Conservation (phyloP, 2,797 vertebrate species). For the Gallirallus australis region DNA sequence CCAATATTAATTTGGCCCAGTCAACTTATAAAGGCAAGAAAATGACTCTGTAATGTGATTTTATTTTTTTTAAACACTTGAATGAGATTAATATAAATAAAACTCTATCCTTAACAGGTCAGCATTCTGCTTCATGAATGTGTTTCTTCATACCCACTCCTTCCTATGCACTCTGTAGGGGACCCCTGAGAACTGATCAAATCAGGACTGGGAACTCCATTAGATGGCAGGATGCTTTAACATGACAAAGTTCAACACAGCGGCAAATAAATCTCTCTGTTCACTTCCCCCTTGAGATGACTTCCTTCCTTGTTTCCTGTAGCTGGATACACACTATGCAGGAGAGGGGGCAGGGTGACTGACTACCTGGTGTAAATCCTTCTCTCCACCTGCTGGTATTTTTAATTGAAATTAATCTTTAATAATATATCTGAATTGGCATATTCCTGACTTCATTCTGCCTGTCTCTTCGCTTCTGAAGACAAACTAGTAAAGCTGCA, state of each 20-base stretch:
- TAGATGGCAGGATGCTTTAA: constrained; percentile 20
- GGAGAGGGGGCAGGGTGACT: not conserved
- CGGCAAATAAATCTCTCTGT: constrained; percentile 51
- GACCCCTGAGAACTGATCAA: not conserved
- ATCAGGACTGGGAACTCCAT: constrained; percentile 22
- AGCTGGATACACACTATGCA: not conserved
- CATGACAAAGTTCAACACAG: constrained; percentile 45
- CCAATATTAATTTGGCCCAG: not conserved
- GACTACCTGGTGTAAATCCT: constrained; percentile 20
- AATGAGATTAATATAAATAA: not conserved
- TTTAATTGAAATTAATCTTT: constrained; percentile 25
- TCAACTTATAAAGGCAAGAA: constrained; percentile 8
- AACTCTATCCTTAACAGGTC: not conserved
- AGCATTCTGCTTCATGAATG: not conserved
- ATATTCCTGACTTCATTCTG: not conserved
- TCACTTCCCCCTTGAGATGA: constrained; percentile 42
- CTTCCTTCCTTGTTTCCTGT: constrained; percentile 59
- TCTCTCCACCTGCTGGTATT: not conserved
- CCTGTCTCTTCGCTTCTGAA: not conserved
- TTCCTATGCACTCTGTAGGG: not conserved
- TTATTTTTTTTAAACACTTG: not conserved
- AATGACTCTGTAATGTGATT: not conserved
- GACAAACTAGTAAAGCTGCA: not conserved
- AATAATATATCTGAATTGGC: not conserved
- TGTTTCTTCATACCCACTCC: not conserved